Conservation (phyloP, 2,888 invertebrate genomes). For the Drosophila parthenogenetica region DNA sequence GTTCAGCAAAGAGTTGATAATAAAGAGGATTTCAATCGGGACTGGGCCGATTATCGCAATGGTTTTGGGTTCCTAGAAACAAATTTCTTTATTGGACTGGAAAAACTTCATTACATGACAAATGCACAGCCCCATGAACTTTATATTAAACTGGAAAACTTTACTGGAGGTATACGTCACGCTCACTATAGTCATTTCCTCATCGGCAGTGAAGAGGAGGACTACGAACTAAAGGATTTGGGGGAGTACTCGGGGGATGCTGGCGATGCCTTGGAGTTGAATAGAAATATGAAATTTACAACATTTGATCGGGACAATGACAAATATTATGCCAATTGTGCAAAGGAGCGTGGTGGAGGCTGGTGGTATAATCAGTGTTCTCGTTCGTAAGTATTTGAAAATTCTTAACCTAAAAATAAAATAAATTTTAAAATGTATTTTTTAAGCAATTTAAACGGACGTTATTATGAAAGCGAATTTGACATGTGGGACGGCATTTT, state of each 20-base stretch:
- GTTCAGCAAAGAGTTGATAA: constrained; percentile 43
- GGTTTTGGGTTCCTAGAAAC: constrained; percentile 47
- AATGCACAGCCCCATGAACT: constrained; percentile 34
- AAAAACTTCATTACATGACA: constrained; percentile 46
- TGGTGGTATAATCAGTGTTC: constrained; percentile 56
- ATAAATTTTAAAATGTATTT: background rate
- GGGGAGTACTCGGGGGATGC: constrained; percentile 40
- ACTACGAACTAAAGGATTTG: constrained; percentile 26
- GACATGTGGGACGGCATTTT: constrained; percentile 51
- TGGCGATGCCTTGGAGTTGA: constrained; percentile 38
- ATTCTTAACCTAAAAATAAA: too few relatives aligned
- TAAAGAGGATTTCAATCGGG: constrained; percentile 36
- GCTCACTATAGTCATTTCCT: constrained; percentile 43
- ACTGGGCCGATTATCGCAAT: constrained; percentile 40
- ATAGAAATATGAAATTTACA: constrained; percentile 43
- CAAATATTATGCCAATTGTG: constrained; percentile 37
- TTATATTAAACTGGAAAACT: constrained; percentile 38
- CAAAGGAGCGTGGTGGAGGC: constrained; percentile 36
- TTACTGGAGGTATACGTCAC: constrained; percentile 24
- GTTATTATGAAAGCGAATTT: constrained; percentile 31
- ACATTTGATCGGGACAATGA: constrained; percentile 55
- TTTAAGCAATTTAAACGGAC: constrained; percentile 47
- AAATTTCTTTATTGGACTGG: constrained; percentile 47
- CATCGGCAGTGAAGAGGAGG: constrained; percentile 35
- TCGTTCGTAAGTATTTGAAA: constrained; percentile 35